A percentile compares a stretch with the other conserved stretches of the same genome.
phyloP scores from a whole-genome alignment of 2,888 invertebrate species.

The Zootermopsis nevadensis region DNA sequence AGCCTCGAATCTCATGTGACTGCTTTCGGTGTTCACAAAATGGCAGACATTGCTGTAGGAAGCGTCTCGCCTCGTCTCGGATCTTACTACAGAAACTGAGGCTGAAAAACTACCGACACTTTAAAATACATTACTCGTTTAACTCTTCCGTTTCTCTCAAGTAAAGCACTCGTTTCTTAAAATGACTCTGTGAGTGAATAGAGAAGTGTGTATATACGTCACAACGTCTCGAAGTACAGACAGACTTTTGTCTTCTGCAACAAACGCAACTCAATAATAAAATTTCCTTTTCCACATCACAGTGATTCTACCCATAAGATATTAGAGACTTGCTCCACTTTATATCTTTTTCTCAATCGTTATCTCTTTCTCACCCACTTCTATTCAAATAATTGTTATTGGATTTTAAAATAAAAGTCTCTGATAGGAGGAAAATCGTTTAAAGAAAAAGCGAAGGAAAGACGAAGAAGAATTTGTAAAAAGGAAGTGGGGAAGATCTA shows the following conservation, averaged over 20 bases:
- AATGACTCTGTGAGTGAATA: conserved; percentile 1
- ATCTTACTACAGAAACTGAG: too few relatives aligned
- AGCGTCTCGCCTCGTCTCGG: too few relatives aligned
- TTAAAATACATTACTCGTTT: not conserved
- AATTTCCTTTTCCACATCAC: not conserved
- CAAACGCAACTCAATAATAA: conserved; percentile 26
- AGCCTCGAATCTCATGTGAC: too few relatives aligned
- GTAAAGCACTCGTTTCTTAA: not conserved
- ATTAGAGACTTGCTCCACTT: not conserved
- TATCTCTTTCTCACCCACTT: conserved; percentile 2
- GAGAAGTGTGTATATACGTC: not conserved
- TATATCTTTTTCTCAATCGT: not conserved
- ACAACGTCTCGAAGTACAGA: not conserved
- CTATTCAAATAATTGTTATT: conserved; percentile 12
- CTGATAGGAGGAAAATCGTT: conserved; percentile 28
- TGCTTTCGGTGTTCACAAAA: too few relatives aligned
- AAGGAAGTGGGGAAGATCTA: not conserved
- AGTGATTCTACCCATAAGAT: not conserved
- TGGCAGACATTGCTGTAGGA: too few relatives aligned
- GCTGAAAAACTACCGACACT: not conserved
- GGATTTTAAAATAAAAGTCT: conserved; percentile 26
- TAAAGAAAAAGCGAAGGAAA: not conserved
- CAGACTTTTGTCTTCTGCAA: conserved; percentile 13
- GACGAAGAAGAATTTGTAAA: not conserved
- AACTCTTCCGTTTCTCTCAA: not conserved